Percentiles rank a stretch among this genome's conserved stretches.
Evolutionary conservation across 2,113 vertebrate genomes (phyloP).

Genomic region (Forbesichthys papilliferus): DNA sequence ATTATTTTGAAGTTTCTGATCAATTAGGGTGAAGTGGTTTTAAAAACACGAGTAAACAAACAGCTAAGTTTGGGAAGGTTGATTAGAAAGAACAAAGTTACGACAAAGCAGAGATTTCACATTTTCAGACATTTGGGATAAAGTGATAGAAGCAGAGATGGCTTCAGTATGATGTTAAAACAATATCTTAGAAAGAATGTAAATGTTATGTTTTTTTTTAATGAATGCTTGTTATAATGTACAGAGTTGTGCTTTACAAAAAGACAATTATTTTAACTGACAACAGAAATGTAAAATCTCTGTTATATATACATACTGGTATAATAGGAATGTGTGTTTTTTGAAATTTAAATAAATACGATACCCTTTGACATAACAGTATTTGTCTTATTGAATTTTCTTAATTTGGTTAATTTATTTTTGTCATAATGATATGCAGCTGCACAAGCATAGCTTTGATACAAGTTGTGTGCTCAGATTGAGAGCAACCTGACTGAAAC

Average conservation of each 20-base stretch:
- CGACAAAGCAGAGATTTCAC: not conserved
- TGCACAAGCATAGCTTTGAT: too few relatives aligned
- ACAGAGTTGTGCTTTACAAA: not conserved
- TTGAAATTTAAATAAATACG: conserved; percentile 35
- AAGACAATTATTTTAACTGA: too few relatives aligned
- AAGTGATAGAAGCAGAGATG: not conserved
- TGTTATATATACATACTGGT: too few relatives aligned
- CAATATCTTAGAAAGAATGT: not conserved
- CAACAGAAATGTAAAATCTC: too few relatives aligned
- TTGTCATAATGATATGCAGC: too few relatives aligned
- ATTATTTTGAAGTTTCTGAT: too few relatives aligned
- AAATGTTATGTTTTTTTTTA: not conserved
- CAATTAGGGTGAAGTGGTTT: too few relatives aligned
- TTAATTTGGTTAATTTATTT: too few relatives aligned
- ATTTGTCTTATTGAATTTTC: not conserved
- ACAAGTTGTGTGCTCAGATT: too few relatives aligned
- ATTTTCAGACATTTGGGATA: not conserved
- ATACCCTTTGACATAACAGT: conserved; percentile 19
- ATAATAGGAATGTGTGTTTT: not conserved
- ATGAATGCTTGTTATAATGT: conserved; percentile 10
- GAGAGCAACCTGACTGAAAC: too few relatives aligned
- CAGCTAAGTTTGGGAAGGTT: conserved; percentile 13
- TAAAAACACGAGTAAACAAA: too few relatives aligned
- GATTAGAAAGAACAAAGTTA: not conserved
- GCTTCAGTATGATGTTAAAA: not conserved